Percentiles rank a stretch among this genome's conserved stretches.
Conservation (phyloP, 2,888 invertebrate species). For the Calameuta filiformis region DNA sequence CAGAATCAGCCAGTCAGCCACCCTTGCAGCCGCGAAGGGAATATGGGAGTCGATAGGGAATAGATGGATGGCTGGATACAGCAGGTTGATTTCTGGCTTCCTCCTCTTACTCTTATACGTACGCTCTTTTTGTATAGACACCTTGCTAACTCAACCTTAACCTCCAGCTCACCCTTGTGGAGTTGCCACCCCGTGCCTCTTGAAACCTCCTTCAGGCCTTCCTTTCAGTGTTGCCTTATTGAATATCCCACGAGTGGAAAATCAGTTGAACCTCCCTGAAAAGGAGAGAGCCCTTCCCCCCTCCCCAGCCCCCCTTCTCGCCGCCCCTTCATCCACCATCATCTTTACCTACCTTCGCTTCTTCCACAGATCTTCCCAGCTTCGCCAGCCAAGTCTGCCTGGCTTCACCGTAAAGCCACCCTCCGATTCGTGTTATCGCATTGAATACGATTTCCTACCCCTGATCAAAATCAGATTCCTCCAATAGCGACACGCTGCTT, state of each 20-base stretch:
- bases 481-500: slow-evolving; percentile 7
- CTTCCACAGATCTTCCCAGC: slow-evolving; percentile 14
- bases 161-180: slow-evolving; percentile 31
- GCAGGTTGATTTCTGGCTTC: slow-evolving; percentile 38
- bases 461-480: slow-evolving; percentile 57
- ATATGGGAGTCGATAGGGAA: slow-evolving; percentile 45
- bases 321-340: slow-evolving; percentile 32
- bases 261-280: slow-evolving; percentile 57
- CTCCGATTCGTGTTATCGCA: slow-evolving; percentile 50
- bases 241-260: slow-evolving; percentile 64
- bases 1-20: slow-evolving; percentile 5
- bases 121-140: slow-evolving; percentile 42
- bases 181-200: slow-evolving; percentile 31
- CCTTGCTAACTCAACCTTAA: slow-evolving; percentile 12
- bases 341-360: slow-evolving; percentile 23
- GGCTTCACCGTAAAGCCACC: slow-evolving; percentile 21
- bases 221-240: slow-evolving; percentile 62
- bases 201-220: slow-evolving; percentile 50
- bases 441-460: slow-evolving; percentile 53
- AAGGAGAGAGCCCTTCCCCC: slow-evolving; percentile 38
- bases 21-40: slow-evolving; percentile 16
- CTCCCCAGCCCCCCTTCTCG: slow-evolving; percentile 21
- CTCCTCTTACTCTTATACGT: slow-evolving; percentile 23
- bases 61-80: slow-evolving; percentile 34
- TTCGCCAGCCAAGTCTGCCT: slow-evolving; percentile 10